phyloP scores from a whole-genome alignment of 1,140 invertebrate genomes.

The Rhopalosiphum padi region DNA sequence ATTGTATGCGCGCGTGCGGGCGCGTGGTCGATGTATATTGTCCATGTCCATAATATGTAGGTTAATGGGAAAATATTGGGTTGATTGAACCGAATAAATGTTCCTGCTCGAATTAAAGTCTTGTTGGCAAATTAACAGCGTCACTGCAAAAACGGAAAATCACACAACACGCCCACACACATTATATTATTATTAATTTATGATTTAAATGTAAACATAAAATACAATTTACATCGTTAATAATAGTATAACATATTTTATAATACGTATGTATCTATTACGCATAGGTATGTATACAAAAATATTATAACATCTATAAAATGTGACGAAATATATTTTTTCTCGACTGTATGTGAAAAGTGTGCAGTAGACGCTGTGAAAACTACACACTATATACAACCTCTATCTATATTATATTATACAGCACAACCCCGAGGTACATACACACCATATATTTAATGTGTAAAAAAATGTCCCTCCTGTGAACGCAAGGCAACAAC shows the following conservation, averaged over 20 bases:
- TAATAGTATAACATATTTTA: not conserved
- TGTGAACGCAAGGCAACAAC: no score
- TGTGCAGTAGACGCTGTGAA: no score
- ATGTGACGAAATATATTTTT: no score
- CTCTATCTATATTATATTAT: no score
- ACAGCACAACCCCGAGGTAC: no score
- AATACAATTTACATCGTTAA: not conserved
- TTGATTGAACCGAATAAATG: constrained; percentile 19
- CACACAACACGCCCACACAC: not conserved
- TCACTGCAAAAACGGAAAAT: not conserved
- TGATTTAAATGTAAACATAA: not conserved
- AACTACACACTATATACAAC: no score
- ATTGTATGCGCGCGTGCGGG: not conserved
- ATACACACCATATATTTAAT: not conserved
- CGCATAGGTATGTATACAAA: no score
- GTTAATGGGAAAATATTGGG: constrained; percentile 34
- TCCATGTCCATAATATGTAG: constrained; percentile 8
- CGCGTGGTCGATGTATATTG: not conserved
- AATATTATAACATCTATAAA: no score
- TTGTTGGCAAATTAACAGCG: constrained; percentile 7
- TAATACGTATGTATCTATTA: no score
- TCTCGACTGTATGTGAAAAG: no score
- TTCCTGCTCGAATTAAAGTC: not conserved
- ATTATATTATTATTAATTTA: not conserved
- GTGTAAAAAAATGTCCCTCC: not conserved